Evolutionary conservation across 2,113 vertebrate species (phyloP).

Genomic region (Mesembrinibis cayennensis): DNA sequence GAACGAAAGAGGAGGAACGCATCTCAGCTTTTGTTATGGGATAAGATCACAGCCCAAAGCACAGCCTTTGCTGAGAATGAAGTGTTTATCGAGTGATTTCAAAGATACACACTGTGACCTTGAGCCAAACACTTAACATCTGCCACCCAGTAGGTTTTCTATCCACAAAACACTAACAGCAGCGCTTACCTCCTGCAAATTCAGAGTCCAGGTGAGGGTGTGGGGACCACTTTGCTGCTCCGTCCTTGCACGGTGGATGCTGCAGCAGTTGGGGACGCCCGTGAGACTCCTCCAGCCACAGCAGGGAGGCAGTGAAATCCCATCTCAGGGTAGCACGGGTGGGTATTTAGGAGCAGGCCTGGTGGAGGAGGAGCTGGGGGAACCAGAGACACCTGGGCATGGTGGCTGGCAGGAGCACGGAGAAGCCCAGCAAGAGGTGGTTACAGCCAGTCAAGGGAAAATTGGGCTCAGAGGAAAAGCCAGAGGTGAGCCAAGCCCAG

Average conservation of each 20-base stretch:
- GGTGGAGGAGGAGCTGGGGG: not conserved
- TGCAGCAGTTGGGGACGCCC: not conserved
- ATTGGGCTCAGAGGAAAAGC: not conserved
- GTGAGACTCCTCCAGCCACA: not conserved
- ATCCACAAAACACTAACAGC: not conserved
- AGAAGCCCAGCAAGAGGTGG: not conserved
- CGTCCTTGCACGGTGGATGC: accelerated
- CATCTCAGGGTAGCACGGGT: accelerated
- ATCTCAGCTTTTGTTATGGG: not conserved
- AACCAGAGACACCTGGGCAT: not conserved
- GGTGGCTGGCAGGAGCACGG: accelerated
- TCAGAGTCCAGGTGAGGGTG: not conserved
- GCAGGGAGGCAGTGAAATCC: not conserved
- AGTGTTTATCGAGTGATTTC: slow-evolving; percentile 21
- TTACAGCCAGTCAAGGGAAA: not conserved
- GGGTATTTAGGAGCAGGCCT: not conserved
- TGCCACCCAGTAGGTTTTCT: not conserved
- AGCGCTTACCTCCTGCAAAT: not conserved
- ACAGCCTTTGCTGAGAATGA: not conserved
- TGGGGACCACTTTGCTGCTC: not conserved
- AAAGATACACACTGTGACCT: not conserved
- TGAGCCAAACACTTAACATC: not conserved
- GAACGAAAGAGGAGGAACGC: not conserved
- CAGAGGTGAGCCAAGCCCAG: not conserved
- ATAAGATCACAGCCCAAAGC: slow-evolving; percentile 34